Percentiles rank a stretch among this genome's conserved stretches.
These are phyloP conservation scores for Melipona quadrifasciata DNA, from an alignment of 1,140 invertebrate species.

Conservation along the genomic window DNA sequence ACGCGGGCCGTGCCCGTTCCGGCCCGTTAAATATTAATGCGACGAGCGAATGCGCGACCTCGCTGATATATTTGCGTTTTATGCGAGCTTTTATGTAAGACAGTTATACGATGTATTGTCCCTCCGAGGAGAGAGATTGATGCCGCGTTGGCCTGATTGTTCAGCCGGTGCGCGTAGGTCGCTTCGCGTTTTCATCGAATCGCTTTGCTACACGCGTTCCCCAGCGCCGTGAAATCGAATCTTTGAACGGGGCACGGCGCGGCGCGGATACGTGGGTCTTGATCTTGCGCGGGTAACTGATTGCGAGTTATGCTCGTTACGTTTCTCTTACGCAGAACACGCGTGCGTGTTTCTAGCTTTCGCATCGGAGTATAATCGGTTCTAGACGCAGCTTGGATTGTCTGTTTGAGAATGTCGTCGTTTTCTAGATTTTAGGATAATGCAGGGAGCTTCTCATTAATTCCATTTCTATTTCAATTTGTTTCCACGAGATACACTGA, in stretches of 20 bases:
- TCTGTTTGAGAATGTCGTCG: neutral
- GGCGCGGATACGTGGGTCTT: neutral
- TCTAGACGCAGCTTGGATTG: neutral
- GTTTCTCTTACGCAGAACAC: neutral
- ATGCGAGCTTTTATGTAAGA: conserved; percentile 22
- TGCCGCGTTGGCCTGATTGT: conserved; percentile 2
- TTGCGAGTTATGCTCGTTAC: neutral
- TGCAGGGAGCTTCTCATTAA: neutral
- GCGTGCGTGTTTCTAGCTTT: neutral
- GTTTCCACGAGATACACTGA: neutral
- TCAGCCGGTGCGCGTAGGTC: neutral
- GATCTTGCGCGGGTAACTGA: neutral
- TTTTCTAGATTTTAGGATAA: neutral
- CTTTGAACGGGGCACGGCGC: too few relatives aligned
- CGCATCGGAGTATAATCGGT: neutral
- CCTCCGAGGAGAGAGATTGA: neutral
- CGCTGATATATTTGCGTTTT: conserved; percentile 26
- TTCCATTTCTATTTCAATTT: neutral
- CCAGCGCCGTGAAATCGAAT: neutral
- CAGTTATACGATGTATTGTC: conserved; percentile 31
- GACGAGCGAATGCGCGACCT: neutral
- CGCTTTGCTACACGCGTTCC: neutral
- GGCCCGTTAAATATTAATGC: conserved; percentile 61
- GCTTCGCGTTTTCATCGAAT: neutral
- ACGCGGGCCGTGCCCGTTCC: neutral